Evolutionary conservation across 2,797 vertebrate genomes (phyloP).

Genomic region (Siniperca undulata): DNA sequence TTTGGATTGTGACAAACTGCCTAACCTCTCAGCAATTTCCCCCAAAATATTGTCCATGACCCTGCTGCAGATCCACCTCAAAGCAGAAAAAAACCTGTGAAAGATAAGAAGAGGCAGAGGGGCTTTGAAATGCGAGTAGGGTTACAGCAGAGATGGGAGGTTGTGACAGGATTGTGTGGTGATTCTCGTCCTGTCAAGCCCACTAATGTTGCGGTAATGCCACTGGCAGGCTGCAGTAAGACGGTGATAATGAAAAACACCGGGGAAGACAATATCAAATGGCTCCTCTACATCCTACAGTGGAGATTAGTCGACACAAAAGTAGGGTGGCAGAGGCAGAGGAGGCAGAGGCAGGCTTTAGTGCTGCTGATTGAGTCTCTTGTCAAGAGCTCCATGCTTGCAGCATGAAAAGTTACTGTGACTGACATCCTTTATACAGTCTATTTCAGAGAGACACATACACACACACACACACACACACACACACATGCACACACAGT

Average conservation of each 20-base stretch:
- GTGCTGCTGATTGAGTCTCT: slow-evolving; percentile 85
- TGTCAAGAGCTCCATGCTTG: slow-evolving; percentile 80
- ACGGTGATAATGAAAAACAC: slow-evolving; percentile 99
- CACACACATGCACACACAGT: slow-evolving; percentile 40
- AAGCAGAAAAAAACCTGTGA: slow-evolving; percentile 62
- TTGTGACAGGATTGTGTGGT: slow-evolving; percentile 80
- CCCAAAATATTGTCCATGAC: slow-evolving; percentile 62
- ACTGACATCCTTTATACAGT: slow-evolving; percentile 77
- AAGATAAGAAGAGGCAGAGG: slow-evolving; percentile 70
- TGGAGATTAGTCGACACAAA: slow-evolving; percentile 93
- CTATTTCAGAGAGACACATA: slow-evolving; percentile 54
- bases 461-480: slow-evolving; percentile 42
- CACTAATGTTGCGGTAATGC: slow-evolving; percentile 98
- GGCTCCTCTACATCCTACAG: slow-evolving; percentile 99
- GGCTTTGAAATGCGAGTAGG: slow-evolving; percentile 79
- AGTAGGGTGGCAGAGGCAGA: slow-evolving; percentile 80
- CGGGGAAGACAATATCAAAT: slow-evolving; percentile 98
- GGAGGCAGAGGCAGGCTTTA: slow-evolving; percentile 82
- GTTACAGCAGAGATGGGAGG: slow-evolving; percentile 81
- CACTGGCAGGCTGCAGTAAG: slow-evolving; percentile 93
- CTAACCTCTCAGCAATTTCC: slow-evolving; percentile 57
- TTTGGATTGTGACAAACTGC: slow-evolving; percentile 47
- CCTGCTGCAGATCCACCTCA: slow-evolving; percentile 61
- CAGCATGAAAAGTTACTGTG: slow-evolving; percentile 78
- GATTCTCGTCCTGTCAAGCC: slow-evolving; percentile 95